Base-by-base conservation (phyloP, 2,797 vertebrate species). In the Mus caroli region DNA sequence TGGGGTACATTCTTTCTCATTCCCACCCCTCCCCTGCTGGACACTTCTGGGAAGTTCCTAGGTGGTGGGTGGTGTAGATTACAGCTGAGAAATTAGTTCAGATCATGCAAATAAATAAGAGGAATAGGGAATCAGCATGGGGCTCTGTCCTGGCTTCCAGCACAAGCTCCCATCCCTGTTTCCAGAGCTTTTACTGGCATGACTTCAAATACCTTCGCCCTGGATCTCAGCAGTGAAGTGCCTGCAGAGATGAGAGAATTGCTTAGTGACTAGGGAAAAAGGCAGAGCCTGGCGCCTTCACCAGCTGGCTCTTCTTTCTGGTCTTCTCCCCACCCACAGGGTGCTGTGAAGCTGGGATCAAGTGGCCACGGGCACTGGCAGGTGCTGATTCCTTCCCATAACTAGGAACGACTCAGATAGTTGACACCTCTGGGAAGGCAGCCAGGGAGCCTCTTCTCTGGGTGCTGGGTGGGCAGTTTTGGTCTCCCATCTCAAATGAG, bases 61-160 rank as follows among this genome's bases (percentile, higher is more conserved):
- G 94, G 87, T 96, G 94, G 97, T 90, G 91, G 90, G 77, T 83
- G 95, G 96, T 98, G 94, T 98, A 58, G 90, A 95, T 98, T 98
- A 98, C 97, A 98, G 97, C 94, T 94, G 96, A 96, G 88, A 97
- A 97, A 95, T 98, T 96, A 94, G 91, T 97, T 97, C 96, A 92
- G 95, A 97, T 97, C 94, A 62, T 96, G 96, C 95, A 98, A 98
- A 98, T 97, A 98, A 98, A 97, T 97, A 98, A 96, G 82, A 98
- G 77, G 76, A 50, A 34, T 90, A 73, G 88, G 96, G 98, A 97
- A 84, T 97, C 97, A 97, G 58, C 92, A 83, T 95, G 96, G 87
- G 95, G 96, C 96, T 96, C 80, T 96, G 96, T 97, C 95, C 54
- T 54, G 54, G 92, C 52, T 95, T 97, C 96, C 94, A 98, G 96